phyloP scores from a whole-genome alignment of 35 echinoderm and acorn worm genomes.

The Patiria miniata region DNA sequence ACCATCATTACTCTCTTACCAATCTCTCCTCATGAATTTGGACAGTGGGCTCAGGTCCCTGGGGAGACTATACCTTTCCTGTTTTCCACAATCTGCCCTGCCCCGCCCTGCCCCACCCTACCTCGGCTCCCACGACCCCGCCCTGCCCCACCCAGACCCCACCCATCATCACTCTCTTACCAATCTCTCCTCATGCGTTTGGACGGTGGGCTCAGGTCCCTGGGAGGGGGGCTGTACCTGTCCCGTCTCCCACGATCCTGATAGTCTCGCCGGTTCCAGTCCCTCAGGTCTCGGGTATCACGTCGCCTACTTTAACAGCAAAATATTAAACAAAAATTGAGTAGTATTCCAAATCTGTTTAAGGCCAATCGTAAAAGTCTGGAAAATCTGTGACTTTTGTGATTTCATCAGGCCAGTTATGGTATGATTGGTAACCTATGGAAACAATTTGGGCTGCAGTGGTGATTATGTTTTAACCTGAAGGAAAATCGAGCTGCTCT shows the following conservation, averaged over 20 bases:
- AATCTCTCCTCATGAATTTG: conserved; percentile 78
- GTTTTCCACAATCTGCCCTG: too few relatives aligned
- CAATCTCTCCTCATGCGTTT: conserved; percentile 87
- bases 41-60: conserved; percentile 84
- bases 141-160: background rate
- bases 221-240: conserved; percentile 54
- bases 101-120: conserved; percentile 44
- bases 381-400: too few relatives aligned
- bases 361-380: too few relatives aligned
- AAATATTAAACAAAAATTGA: background rate
- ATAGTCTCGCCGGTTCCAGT: conserved; percentile 81
- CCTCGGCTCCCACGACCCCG: conserved; percentile 50
- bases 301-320: conserved; percentile 33
- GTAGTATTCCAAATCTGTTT: too few relatives aligned
- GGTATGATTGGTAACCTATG: too few relatives aligned
- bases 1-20: conserved; percentile 58
- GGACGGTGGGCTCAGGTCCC: conserved; percentile 89
- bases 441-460: too few relatives aligned
- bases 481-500: too few relatives aligned
- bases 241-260: conserved; percentile 72
- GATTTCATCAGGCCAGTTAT: too few relatives aligned
- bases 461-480: too few relatives aligned
- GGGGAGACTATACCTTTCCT: background rate
- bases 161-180: conserved; percentile 35
- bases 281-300: conserved; percentile 67